Evolutionary conservation across 2,797 vertebrate species (phyloP).

Genomic region (Pipistrellus pipistrellus): DNA sequence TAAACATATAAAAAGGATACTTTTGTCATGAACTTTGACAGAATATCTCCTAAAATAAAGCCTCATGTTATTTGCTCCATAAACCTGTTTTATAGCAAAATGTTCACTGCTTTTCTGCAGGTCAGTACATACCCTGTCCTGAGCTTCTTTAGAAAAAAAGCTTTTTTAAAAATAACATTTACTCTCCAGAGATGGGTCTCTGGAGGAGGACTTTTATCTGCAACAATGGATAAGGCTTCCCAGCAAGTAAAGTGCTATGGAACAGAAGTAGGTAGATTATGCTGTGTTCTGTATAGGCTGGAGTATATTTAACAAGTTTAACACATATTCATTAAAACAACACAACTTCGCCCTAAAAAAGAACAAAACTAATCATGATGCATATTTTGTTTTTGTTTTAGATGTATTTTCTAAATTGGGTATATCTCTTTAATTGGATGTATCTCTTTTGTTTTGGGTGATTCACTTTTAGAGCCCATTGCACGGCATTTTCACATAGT

Average conservation of each 20-base stretch:
- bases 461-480: not conserved
- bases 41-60: conserved; percentile 28
- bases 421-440: not conserved
- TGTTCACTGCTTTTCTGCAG: not conserved
- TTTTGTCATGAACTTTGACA: conserved; percentile 28
- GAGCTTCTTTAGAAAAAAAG: not conserved
- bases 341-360: not conserved
- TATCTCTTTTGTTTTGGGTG: no score
- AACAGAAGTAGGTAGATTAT: not conserved
- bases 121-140: not conserved
- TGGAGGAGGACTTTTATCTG: not conserved
- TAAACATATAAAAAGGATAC: not conserved
- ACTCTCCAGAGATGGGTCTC: not conserved
- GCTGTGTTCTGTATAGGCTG: not conserved
- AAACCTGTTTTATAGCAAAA: not conserved
- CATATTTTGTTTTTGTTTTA: conserved; percentile 18
- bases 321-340: conserved; percentile 4
- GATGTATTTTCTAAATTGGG: not conserved
- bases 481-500: not conserved
- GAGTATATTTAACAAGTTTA: conserved; percentile 29
- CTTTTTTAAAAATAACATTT: conserved; percentile 45
- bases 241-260: not conserved
- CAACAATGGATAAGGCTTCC: not conserved
- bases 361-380: not conserved
- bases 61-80: not conserved